phyloP scores from a whole-genome alignment of 2,797 vertebrate genomes.

The Columba guinea region DNA sequence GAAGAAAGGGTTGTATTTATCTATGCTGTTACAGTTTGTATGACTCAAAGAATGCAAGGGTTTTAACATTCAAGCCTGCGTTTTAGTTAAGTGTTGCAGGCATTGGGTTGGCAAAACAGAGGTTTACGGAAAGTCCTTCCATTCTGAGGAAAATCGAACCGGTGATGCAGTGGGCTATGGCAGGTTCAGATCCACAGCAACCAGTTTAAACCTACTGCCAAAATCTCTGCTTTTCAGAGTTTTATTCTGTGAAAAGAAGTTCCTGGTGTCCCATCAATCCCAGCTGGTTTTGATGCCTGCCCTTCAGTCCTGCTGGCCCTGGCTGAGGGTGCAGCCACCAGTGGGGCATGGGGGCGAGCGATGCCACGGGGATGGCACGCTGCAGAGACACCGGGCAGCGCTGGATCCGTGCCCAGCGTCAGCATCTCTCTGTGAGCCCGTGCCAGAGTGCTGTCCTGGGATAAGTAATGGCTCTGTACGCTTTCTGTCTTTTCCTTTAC shows the following conservation, averaged over 20 bases:
- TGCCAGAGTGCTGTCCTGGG: not conserved
- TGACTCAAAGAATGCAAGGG: not conserved
- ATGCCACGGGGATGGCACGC: rapidly evolving
- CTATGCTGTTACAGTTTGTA: not conserved
- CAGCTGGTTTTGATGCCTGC: rapidly evolving
- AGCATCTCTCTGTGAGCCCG: not conserved
- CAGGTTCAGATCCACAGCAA: not conserved
- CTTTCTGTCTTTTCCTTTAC: not conserved
- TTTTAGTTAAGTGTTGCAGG: not conserved
- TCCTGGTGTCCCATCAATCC: not conserved
- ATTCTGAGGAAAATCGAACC: not conserved
- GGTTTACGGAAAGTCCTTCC: not conserved
- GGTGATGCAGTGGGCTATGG: rapidly evolving
- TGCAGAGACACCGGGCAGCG: rapidly evolving
- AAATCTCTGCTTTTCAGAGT: not conserved
- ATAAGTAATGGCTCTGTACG: not conserved
- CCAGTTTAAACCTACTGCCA: not conserved
- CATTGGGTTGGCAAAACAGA: not conserved
- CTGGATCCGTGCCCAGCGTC: rapidly evolving
- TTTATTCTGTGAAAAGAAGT: not conserved
- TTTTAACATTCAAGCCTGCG: not conserved
- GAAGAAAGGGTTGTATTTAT: not conserved
- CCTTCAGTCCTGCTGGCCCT: not conserved
- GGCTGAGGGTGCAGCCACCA: rapidly evolving
- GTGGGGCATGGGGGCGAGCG: rapidly evolving